These are phyloP conservation scores for Morone saxatilis DNA, from an alignment of 2,113 vertebrate species.

Conservation along the genomic window DNA sequence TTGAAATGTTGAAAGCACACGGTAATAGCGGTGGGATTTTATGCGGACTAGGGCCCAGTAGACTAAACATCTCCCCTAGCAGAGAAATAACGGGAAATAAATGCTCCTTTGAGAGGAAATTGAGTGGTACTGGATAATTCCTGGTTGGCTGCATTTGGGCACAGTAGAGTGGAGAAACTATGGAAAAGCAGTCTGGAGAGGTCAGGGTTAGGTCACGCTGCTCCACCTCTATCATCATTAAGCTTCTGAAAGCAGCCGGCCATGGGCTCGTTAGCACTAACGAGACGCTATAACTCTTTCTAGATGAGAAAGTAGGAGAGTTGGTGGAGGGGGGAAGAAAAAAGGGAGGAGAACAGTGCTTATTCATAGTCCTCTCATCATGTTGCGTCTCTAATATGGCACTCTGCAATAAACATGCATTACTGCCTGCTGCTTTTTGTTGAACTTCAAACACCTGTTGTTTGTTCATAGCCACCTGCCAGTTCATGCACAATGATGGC, in stretches of 20 bases:
- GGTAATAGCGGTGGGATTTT: neutral
- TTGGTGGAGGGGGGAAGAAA: neutral
- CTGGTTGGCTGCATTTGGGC: neutral
- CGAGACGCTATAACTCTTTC: constrained; percentile 51
- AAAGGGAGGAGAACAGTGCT: neutral
- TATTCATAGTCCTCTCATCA: constrained; percentile 14
- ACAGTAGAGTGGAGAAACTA: neutral
- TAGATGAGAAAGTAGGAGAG: constrained; percentile 29
- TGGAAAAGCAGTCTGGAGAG: constrained; percentile 9
- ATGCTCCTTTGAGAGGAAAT: constrained; percentile 1
- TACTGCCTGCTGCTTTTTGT: constrained; percentile 3
- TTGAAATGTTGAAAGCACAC: constrained; percentile 13
- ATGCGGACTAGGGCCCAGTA: neutral
- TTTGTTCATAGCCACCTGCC: constrained; percentile 24
- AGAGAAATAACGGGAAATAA: neutral
- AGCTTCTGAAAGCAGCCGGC: constrained; percentile 25
- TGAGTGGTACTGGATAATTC: neutral
- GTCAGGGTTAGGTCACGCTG: constrained; percentile 20
- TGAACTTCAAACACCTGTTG: constrained; percentile 34
- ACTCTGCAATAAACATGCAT: neutral
- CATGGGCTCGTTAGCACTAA: constrained; percentile 68
- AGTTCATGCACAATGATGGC: neutral
- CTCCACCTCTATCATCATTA: constrained; percentile 58
- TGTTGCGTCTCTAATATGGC: neutral
- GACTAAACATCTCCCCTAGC: neutral